Base-by-base conservation (phyloP, 2,113 vertebrate species). In the Stercorarius parasiticus region DNA sequence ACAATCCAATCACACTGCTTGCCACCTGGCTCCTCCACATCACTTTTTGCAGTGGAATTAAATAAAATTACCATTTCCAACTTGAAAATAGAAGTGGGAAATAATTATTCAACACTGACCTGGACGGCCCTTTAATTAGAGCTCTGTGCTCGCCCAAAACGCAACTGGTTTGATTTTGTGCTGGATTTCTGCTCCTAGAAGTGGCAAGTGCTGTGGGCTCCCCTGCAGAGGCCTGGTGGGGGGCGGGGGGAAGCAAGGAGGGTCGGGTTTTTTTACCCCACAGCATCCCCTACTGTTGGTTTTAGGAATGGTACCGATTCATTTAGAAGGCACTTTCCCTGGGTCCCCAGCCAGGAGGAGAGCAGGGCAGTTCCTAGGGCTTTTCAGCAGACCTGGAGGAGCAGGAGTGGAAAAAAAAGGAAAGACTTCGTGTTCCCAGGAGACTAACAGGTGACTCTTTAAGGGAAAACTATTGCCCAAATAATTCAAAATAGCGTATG, bases 261-360 rank as follows among this genome's bases (percentile, higher is more conserved):
- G 21, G 11, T 2, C 45, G 27, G 5, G 0, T 56, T 86, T 77
- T 78, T 88, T 91, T 58, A 84, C 76, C 40, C 73, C 4, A 69
- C 93, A 96, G 93, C 93, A 92, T 40, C 94, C 83, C 84, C 95
- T 96, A 12, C 82, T 82, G 94, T 7, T 92, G 29, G 13, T 84
- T 88, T 74, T 43, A 10, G 34, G 52, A 73, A 74, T 3, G 40
- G 11, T 40, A 26, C 38, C 20, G 25, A 27, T 50, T 82, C 53
- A 19, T 4, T 77, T 12, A 5, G 38, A 53, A 81, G 58, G 42
- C 15, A 0, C 10, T 40, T 82, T 43, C 5, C 3, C 2, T 26
- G 0, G 0, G 6, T 43, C 10, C 27, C 38, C 36, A 20, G 52
- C 1, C 4, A 2, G 38, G 8, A n/a, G 49, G 30, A 49, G 65